These are phyloP conservation scores for Psittacara wagleri DNA, from an alignment of 2,113 vertebrate genomes.

Conservation along the genomic window DNA sequence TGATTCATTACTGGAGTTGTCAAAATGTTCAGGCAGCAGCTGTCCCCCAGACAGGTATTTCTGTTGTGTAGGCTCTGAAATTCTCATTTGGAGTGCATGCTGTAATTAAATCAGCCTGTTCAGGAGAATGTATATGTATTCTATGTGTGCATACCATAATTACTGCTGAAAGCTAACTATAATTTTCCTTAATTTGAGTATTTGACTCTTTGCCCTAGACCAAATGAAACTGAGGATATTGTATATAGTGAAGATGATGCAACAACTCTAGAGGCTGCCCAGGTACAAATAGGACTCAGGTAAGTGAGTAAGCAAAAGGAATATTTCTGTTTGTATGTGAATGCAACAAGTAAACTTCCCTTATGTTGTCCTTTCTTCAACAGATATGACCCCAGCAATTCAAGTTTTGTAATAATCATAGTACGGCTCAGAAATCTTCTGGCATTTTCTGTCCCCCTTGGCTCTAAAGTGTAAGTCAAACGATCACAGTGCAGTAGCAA, in stretches of 20 bases:
- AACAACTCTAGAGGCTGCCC: slow-evolving; percentile 66
- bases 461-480: slow-evolving; percentile 82
- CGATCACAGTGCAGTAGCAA: background rate
- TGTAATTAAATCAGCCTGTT: background rate
- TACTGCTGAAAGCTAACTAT: background rate
- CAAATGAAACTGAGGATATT: slow-evolving; percentile 75
- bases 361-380: slow-evolving; percentile 24
- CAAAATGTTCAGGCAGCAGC: background rate
- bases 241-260: slow-evolving; percentile 74
- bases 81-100: background rate
- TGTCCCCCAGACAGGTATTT: background rate
- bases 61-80: background rate
- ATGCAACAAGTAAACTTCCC: background rate
- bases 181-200: background rate
- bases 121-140: background rate
- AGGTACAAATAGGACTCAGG: slow-evolving; percentile 83
- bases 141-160: background rate
- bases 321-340: background rate
- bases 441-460: slow-evolving; percentile 64
- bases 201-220: slow-evolving; percentile 47
- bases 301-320: slow-evolving; percentile 7
- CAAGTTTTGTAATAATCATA: slow-evolving; percentile 79
- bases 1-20: background rate
- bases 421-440: slow-evolving; percentile 73
- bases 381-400: slow-evolving; percentile 76